Percentiles rank a stretch among this genome's conserved stretches.
Evolutionary conservation across 64 coral and sea anemone species (phyloP).

Genomic region (Pocillopora verrucosa): DNA sequence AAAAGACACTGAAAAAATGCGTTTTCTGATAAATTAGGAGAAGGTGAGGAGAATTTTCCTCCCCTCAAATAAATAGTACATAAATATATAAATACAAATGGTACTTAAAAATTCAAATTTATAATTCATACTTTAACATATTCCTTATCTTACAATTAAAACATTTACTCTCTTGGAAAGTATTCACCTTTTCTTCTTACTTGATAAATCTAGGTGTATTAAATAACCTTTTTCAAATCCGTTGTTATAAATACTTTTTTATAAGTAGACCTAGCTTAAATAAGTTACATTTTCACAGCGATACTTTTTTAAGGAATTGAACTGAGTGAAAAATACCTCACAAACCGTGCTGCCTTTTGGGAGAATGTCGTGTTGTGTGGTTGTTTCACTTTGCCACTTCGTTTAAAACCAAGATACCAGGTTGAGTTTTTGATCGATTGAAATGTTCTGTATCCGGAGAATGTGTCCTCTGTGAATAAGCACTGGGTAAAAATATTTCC

Average conservation of each 20-base stretch:
- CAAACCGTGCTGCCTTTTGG: constrained; percentile 29
- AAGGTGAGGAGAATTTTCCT: neutral
- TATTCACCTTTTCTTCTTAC: neutral
- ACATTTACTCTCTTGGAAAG: neutral
- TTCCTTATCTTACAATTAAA: neutral
- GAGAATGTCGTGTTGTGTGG: constrained; percentile 12
- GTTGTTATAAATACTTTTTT: neutral
- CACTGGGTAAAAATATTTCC: neutral
- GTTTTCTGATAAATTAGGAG: constrained; percentile 3
- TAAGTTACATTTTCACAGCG: neutral
- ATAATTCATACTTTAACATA: neutral
- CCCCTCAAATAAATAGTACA: neutral
- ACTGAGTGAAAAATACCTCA: neutral
- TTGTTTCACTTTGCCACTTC: constrained; percentile 2
- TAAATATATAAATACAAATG: neutral
- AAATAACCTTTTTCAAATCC: neutral
- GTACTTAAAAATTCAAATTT: neutral
- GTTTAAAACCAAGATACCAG: constrained; percentile 37
- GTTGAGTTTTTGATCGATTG: neutral
- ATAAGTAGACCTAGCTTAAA: neutral
- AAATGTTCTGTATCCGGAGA: neutral
- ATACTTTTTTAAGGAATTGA: no score
- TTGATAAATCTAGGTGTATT: neutral
- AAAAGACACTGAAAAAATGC: constrained; percentile 13
- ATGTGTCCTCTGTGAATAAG: neutral